phyloP scores from a whole-genome alignment of 2,113 vertebrate species.

The Paracanthobrama guichenoti region DNA sequence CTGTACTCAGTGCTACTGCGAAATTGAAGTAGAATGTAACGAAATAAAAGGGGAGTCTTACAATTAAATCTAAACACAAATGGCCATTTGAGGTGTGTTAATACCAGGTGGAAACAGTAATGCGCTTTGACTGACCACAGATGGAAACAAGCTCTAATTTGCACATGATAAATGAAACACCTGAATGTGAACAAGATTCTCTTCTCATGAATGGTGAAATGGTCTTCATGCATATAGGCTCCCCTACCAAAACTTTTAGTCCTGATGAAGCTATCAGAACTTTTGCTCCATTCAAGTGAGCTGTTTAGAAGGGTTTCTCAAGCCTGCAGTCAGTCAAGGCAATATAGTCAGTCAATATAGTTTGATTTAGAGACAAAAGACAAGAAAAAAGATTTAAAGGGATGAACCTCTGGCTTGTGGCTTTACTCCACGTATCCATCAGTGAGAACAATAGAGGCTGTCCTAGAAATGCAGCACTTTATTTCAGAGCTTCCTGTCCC shows the following conservation, averaged over 20 bases:
- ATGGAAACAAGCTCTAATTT: neutral
- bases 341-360: neutral
- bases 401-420: neutral
- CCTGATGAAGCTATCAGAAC: neutral
- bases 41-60: neutral
- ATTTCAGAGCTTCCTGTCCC: constrained; percentile 49
- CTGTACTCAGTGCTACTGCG: neutral
- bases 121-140: neutral
- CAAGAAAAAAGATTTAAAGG: neutral
- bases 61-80: neutral
- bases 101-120: neutral
- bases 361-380: constrained; percentile 10
- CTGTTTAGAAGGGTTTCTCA: neutral
- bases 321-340: neutral
- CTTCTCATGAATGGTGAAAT: neutral
- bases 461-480: constrained; percentile 1
- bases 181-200: neutral
- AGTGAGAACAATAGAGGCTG: constrained; percentile 53
- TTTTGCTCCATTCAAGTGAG: neutral
- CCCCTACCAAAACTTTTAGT: neutral
- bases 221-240: neutral
- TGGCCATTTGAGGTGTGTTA: neutral
- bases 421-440: constrained; percentile 63
- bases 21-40: neutral
- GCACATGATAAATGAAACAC: neutral